Evolutionary conservation across 2,888 invertebrate species (phyloP), one percentile per base, ranked within the genome.

Genomic region (Nephrotoma appendiculata): DNA sequence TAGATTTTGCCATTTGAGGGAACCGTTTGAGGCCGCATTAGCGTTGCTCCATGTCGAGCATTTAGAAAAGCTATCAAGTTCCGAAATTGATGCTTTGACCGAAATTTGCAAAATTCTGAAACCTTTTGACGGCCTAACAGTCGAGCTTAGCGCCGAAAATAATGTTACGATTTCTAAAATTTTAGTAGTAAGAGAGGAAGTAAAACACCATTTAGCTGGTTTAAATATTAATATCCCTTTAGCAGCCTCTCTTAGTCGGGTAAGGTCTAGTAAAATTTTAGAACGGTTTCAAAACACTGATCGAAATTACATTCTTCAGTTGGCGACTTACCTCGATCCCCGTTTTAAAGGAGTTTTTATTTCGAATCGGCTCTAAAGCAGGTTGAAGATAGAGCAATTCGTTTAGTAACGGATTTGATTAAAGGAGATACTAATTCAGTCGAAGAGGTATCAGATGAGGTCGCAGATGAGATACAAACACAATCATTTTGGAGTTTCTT

Each of bases 61-160:
- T 9, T 41, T 83, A 41, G 83, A 83, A 41, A 83, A 41, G 83
- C 41, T 83, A 1, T 41, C 83, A 11, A 31, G 12, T 41, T 83
- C 83, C 5, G 83, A 83, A 83, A 31, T 83, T 3, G 31, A 41
- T 86, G 15, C 88, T 31, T 83, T 86, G 84, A 87, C 88, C 86
- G 88, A 89, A 15, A 57, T 88, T 9, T 45, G 88, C 9, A 12
- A 86, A 12, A 85, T 89, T 85, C 88, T 89, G 86, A 86, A 87
- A 57, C 52, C 52, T n/a, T 52, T 52, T 52, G 15, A 52, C 15
- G 52, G 52, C 5, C 88, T 89, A 4, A 89, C 89, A 7, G 57
- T 42, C 0, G 87, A 87, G 86, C 87, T 89, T 87, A 89, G 89
- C 86, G 89, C 88, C 41, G 89, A 89, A 88, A 48, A 48, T 12